A percentile compares a stretch with the other conserved stretches of the same genome.
These are phyloP conservation scores for Tretioscincus oriximinensis DNA, from an alignment of 2,113 vertebrate species.

Conservation along the genomic window DNA sequence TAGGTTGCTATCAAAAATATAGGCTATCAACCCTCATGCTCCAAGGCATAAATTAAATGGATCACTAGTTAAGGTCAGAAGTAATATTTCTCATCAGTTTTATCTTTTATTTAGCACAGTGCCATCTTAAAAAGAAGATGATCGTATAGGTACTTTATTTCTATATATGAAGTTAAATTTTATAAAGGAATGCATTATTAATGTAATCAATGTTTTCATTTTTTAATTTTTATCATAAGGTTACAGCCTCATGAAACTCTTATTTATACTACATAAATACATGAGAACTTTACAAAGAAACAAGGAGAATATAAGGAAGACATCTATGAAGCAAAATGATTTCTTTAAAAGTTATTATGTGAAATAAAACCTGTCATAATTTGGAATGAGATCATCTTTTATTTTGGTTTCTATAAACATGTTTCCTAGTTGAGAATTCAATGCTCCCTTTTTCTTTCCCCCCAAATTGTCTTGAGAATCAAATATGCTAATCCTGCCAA, in stretches of 20 bases:
- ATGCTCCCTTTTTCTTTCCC: not conserved
- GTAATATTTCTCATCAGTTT: conserved; percentile 5
- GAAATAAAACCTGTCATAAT: not conserved
- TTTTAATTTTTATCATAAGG: not conserved
- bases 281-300: not conserved
- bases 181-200: not conserved
- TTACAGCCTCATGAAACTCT: not conserved
- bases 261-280: not conserved
- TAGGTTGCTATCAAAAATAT: conserved; percentile 44
- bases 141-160: not conserved
- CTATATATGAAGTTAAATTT: not conserved
- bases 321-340: not conserved
- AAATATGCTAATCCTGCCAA: not conserved
- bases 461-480: not conserved
- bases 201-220: not conserved
- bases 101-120: not conserved
- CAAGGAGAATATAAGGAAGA: not conserved
- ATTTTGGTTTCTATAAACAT: not conserved
- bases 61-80: conserved; percentile 6
- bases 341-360: not conserved
- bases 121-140: not conserved
- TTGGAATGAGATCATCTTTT: not conserved
- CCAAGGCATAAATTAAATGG: conserved; percentile 25
- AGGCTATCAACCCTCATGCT: conserved; percentile 10
- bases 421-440: not conserved